Evolutionary conservation across 2,113 vertebrate species (phyloP).

Genomic region (Forbesichthys papilliferus): DNA sequence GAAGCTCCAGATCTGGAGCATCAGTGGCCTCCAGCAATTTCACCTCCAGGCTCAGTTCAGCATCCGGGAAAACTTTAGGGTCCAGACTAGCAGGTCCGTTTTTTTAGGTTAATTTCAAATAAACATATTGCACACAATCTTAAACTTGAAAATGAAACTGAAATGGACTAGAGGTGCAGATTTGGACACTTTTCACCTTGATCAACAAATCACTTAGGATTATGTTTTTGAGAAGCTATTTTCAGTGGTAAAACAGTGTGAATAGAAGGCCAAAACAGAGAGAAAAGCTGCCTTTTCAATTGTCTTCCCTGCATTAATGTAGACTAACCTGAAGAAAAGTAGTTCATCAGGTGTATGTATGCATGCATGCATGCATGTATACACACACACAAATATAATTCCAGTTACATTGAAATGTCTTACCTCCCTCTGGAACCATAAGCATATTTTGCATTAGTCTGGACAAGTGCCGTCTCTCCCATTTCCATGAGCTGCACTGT

Average conservation of each 20-base stretch:
- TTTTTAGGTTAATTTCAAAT: background rate
- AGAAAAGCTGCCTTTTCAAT: too few species aligned
- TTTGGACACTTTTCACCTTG: too few species aligned
- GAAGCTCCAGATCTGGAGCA: conserved; percentile 83
- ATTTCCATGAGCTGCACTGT: conserved; percentile 89
- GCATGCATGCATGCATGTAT: background rate
- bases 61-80: conserved; percentile 79
- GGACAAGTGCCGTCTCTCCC: conserved; percentile 83
- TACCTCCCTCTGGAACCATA: conserved; percentile 89
- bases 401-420: background rate
- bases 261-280: background rate
- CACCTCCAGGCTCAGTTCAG: conserved; percentile 84
- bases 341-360: too few species aligned
- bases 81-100: conserved; percentile 57
- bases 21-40: conserved; percentile 81
- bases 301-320: too few species aligned
- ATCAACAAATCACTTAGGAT: too few species aligned
- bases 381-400: background rate
- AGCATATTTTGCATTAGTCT: conserved; percentile 87
- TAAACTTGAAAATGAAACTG: background rate
- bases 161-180: background rate
- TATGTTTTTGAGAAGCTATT: too few species aligned
- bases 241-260: too few species aligned
- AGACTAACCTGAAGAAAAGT: too few species aligned
- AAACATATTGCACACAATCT: background rate